Conservation (phyloP, 2,797 vertebrate genomes). For the Australoheros facetus region DNA sequence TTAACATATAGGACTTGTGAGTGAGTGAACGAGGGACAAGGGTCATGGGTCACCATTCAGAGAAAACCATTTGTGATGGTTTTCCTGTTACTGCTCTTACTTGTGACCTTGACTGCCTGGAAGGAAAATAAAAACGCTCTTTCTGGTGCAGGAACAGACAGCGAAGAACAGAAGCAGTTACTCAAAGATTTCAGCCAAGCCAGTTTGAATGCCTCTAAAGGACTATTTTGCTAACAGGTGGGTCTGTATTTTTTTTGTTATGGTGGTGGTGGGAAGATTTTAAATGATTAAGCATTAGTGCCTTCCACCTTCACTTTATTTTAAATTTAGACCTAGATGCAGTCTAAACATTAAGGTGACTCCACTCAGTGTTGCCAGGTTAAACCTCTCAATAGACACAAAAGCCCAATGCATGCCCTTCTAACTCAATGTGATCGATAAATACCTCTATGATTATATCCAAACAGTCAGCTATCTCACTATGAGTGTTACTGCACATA, state of each 20-base stretch:
- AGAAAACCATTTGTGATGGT: constrained; percentile 17
- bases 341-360: constrained; percentile 2
- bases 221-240: background rate
- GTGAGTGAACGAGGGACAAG: background rate
- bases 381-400: background rate
- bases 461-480: constrained; percentile 24
- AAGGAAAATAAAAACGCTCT: background rate
- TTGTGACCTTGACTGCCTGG: background rate
- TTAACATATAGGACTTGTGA: background rate
- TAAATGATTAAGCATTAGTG: background rate
- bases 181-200: constrained; percentile 6
- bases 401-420: constrained; percentile 12
- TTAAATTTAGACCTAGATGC: background rate
- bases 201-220: background rate
- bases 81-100: background rate
- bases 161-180: constrained; percentile 7
- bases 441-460: constrained; percentile 16
- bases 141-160: background rate
- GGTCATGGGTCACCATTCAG: constrained; percentile 44
- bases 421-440: constrained; percentile 21
- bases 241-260: background rate
- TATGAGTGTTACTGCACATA: constrained; percentile 45
- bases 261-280: background rate
- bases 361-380: constrained; percentile 1
- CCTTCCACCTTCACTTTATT: background rate